Percentiles rank a stretch among this genome's conserved stretches.
Conservation (phyloP, 2,797 vertebrate species). For the Megalops cyprinoides region DNA sequence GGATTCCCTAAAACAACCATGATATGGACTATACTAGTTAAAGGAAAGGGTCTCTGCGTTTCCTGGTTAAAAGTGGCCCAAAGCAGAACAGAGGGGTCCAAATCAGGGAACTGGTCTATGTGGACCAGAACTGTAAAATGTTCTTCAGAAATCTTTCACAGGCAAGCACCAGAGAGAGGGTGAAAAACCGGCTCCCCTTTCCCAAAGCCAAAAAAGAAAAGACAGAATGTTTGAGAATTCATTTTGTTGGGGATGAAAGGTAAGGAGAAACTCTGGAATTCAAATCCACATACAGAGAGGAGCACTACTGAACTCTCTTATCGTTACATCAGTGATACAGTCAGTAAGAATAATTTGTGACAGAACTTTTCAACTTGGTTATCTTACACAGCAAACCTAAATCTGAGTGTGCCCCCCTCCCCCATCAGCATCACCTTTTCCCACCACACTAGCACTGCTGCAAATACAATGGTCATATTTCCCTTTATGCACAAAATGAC, state of each 20-base stretch:
- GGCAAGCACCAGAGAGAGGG: constrained; percentile 8
- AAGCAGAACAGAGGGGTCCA: background rate
- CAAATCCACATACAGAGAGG: background rate
- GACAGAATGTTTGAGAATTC: constrained; percentile 3
- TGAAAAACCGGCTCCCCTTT: background rate
- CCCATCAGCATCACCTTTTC: background rate
- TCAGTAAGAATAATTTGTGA: background rate
- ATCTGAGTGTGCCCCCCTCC: background rate
- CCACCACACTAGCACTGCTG: background rate
- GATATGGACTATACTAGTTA: constrained; percentile 13
- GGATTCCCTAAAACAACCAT: no score
- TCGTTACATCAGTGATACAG: constrained; percentile 1
- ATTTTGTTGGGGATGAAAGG: constrained; percentile 24
- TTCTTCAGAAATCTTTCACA: constrained; percentile 4
- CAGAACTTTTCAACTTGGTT: background rate
- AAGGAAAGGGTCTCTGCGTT: no score
- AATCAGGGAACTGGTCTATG: no score
- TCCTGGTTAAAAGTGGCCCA: background rate
- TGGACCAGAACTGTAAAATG: no score
- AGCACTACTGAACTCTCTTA: background rate
- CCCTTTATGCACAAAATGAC: background rate
- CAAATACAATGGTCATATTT: background rate
- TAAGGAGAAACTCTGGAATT: background rate
- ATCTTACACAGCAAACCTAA: background rate
- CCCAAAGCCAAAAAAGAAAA: constrained; percentile 2